Evolutionary conservation across 1,140 invertebrate genomes (phyloP).

Genomic region (Dreissena rostriformis): DNA sequence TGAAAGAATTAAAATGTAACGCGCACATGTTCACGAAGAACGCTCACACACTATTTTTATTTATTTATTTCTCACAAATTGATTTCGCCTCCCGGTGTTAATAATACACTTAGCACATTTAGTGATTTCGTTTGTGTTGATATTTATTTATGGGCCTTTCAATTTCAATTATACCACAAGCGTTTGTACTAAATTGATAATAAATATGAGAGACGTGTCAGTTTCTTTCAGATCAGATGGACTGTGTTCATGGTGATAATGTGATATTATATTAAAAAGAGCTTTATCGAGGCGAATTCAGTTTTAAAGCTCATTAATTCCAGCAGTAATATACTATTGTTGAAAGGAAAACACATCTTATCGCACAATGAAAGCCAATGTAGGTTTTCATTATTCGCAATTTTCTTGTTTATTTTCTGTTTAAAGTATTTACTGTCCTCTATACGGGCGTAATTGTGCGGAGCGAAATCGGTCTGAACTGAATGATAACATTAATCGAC

Average conservation of each 20-base stretch:
- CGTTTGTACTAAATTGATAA: conserved; percentile 35
- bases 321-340: conserved; percentile 37
- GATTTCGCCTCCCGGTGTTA: neutral
- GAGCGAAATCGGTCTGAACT: conserved; percentile 15
- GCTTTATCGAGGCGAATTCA: conserved; percentile 29
- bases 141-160: conserved; percentile 37
- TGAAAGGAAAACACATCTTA: conserved; percentile 46
- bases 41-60: conserved; percentile 1
- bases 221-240: conserved; percentile 16
- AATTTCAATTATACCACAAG: conserved; percentile 43
- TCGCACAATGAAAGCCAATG: conserved; percentile 32
- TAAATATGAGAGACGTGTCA: conserved; percentile 41
- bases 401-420: conserved; percentile 47
- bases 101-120: conserved; percentile 52
- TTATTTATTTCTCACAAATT: conserved; percentile 31
- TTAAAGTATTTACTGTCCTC: conserved; percentile 49
- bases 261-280: conserved; percentile 34
- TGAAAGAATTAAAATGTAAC: neutral
- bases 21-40: neutral
- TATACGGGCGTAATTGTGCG: conserved; percentile 45
- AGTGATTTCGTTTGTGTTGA: conserved; percentile 42
- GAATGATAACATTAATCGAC: conserved; percentile 35
- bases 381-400: conserved; percentile 49
- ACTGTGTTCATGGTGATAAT: conserved; percentile 34
- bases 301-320: conserved; percentile 27